phyloP scores from a whole-genome alignment of 2,113 vertebrate species.

The Bubalus kerabau region DNA sequence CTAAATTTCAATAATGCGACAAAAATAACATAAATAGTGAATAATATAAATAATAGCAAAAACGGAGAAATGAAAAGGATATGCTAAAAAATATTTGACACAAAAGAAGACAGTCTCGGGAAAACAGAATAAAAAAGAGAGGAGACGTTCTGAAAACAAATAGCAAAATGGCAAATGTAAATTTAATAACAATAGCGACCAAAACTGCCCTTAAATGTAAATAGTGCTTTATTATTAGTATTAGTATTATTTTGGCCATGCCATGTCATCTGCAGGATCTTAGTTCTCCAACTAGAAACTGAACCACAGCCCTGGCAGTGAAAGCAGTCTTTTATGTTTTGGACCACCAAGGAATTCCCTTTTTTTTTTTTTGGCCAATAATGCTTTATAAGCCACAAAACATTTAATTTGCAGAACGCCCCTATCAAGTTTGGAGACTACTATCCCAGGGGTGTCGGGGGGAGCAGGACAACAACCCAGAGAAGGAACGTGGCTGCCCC shows the following conservation, averaged over 20 bases:
- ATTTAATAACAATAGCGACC: neutral
- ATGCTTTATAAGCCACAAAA: neutral
- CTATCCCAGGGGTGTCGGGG: rapidly evolving
- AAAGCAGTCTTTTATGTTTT: neutral
- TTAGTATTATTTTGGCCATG: neutral
- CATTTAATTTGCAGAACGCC: neutral
- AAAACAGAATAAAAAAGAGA: neutral
- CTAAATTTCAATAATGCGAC: neutral
- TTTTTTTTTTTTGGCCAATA: neutral
- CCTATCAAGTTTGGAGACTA: neutral
- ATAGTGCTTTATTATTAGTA: neutral
- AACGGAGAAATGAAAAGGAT: neutral
- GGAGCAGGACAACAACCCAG: too few species aligned
- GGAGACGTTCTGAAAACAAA: neutral
- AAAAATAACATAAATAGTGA: neutral
- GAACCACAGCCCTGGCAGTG: neutral
- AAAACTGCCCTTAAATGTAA: neutral
- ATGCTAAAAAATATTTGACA: neutral
- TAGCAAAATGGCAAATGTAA: neutral
- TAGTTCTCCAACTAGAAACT: neutral
- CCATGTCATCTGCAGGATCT: neutral
- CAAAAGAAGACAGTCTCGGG: neutral
- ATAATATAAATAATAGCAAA: neutral
- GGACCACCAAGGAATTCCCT: neutral
- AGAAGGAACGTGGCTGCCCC: neutral